Evolutionary conservation across 1,140 invertebrate genomes (phyloP).

Genomic region (Dinoponera quadriceps): DNA sequence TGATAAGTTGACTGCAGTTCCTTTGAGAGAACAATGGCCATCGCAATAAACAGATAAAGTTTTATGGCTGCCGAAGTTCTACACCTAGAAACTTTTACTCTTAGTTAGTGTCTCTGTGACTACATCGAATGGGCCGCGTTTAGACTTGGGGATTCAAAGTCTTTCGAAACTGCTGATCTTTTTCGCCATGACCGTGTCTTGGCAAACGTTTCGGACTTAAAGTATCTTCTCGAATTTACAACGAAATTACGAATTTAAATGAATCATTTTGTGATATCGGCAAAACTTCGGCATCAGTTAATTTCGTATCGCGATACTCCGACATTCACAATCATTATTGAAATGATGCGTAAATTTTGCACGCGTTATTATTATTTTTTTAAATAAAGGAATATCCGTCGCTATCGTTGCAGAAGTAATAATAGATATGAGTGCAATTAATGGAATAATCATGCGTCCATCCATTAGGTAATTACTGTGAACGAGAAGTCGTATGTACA

Average conservation of each 20-base stretch:
- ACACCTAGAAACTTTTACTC: slow-evolving; percentile 78
- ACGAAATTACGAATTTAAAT: too few relatives aligned
- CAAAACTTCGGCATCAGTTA: not conserved
- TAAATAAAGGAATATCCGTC: not conserved
- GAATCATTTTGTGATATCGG: too few relatives aligned
- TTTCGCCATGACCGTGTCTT: not conserved
- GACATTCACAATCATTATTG: not conserved
- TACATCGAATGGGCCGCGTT: not conserved
- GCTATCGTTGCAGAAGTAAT: not conserved
- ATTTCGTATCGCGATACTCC: not conserved
- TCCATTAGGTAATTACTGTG: not conserved
- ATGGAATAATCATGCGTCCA: not conserved
- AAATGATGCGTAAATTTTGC: slow-evolving; percentile 14
- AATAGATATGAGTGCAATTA: not conserved
- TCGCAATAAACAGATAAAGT: slow-evolving; percentile 81
- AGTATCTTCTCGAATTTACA: too few relatives aligned
- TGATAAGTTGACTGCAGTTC: slow-evolving; percentile 77
- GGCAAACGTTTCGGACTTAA: not conserved
- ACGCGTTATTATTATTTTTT: not conserved
- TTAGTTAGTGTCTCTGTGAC: not conserved
- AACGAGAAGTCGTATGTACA: not conserved
- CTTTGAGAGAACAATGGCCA: slow-evolving; percentile 72
- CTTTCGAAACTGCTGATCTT: slow-evolving; percentile 55
- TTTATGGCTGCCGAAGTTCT: slow-evolving; percentile 79
- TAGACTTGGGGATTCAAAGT: slow-evolving; percentile 7